A percentile compares a stretch with the other conserved stretches of the same genome.
phyloP scores from a whole-genome alignment of 1,140 invertebrate genomes.

The Eueides isabella region DNA sequence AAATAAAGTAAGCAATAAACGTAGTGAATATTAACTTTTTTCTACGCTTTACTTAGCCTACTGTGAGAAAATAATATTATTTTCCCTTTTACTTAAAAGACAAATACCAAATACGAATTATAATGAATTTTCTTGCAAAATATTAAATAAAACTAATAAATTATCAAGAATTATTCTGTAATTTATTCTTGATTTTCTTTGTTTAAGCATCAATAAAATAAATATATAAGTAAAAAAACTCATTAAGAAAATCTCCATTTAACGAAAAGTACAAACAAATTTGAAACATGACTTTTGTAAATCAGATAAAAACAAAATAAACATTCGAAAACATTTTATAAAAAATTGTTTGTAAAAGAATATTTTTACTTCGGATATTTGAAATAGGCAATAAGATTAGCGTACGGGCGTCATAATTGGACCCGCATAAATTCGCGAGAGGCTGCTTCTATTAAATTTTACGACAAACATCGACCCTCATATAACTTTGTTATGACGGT shows the following conservation, averaged over 20 bases:
- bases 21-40: too few species aligned
- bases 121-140: too few species aligned
- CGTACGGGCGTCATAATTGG: conserved; percentile 63
- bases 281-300: background rate
- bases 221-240: background rate
- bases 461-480: conserved; percentile 70
- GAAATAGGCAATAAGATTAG: too few species aligned
- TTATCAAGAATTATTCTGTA: too few species aligned
- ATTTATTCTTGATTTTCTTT: too few species aligned
- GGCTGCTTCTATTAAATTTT: conserved; percentile 75
- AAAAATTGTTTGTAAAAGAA: background rate
- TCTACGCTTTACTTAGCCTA: too few species aligned
- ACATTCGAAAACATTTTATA: background rate
- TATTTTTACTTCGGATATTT: conserved; percentile 35
- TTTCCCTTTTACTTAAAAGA: too few species aligned
- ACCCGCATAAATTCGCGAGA: conserved; percentile 66
- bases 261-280: background rate
- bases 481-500: conserved; percentile 77
- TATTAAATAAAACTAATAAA: too few species aligned
- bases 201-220: background rate
- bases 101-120: too few species aligned
- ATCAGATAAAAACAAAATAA: background rate
- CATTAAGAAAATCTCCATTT: background rate
- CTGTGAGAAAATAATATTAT: too few species aligned
- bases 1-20: too few species aligned